Base-by-base conservation (phyloP, 2,888 invertebrate species). In the Eueremaeus valkanovi region DNA sequence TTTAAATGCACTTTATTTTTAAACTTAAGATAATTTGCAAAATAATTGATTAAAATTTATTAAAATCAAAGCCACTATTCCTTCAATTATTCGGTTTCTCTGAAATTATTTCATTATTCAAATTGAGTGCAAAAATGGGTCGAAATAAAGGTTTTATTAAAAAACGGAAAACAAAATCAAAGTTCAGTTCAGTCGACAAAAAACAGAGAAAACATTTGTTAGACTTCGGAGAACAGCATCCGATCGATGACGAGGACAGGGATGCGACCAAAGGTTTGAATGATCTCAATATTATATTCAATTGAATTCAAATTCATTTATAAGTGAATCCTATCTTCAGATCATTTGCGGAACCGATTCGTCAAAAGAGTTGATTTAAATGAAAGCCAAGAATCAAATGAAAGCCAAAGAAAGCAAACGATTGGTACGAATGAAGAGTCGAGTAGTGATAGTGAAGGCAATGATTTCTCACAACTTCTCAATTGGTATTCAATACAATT, bases 201-300 rank as follows among this genome's bases (percentile, higher is more conserved):
- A 72, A 49, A 29, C 51, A 27, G 73, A 51, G 45, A 33, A 73
- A 73, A 73, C 73, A 73, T 73, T 58, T 73, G 33, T 21, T 29
- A 21, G 73, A 73, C 36, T 73, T 55, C 55, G 73, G 73, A 16
- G 73, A 55, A 73, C 5, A 21, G n/a, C 73, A 73, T 73, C 73
- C 73, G 1, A 33, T 73, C 21, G 29, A 58, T 58, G 73, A 73
- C 36, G 24, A 55, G n/a, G 51, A 51, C 51, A 21, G 6, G 9
- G 5, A 51, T 51, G 9, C 9, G 18, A 8, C 27, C 29, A 58
- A 24, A 24, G 29, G 24, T 21, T 58, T 58, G 27, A 3, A 24
- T 58, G 3, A 5, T 24, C 5, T 58, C 11, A 24, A 24, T 6
- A 5, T 24, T 24, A 24, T 24, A 24, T 58, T 27, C 9, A 58